A percentile compares a stretch with the other conserved stretches of the same genome.
Conservation (phyloP, 2,113 vertebrate genomes). For the Brevimyrus niger region DNA sequence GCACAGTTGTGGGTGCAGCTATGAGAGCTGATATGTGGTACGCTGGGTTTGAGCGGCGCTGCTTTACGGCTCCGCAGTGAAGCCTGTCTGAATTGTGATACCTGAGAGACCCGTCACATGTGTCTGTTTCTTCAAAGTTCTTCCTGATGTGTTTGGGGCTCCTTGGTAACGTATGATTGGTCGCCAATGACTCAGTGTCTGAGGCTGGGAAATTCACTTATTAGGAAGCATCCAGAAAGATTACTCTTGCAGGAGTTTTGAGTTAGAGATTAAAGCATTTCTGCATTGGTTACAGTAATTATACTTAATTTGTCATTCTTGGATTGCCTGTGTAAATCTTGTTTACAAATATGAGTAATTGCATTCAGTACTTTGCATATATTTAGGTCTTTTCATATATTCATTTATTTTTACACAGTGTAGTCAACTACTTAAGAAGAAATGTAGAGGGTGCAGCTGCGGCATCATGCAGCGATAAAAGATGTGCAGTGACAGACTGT, state of each 20-base stretch:
- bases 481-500: neutral
- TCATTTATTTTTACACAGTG: neutral
- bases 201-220: neutral
- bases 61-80: neutral
- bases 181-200: neutral
- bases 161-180: neutral
- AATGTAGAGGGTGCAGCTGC: neutral
- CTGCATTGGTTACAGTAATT: neutral
- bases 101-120: neutral
- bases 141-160: neutral
- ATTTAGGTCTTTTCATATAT: neutral
- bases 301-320: neutral
- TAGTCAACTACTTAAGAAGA: neutral
- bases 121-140: neutral
- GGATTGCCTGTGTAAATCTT: neutral
- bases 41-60: neutral
- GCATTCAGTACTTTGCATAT: neutral
- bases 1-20: neutral
- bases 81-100: neutral
- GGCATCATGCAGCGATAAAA: neutral
- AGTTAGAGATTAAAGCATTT: neutral
- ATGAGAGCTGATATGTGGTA: neutral
- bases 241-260: neutral
- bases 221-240: neutral
- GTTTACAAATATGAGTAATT: slow-evolving; percentile 5